phyloP scores from a whole-genome alignment of 2,888 invertebrate genomes.

The Coremacera marginata region DNA sequence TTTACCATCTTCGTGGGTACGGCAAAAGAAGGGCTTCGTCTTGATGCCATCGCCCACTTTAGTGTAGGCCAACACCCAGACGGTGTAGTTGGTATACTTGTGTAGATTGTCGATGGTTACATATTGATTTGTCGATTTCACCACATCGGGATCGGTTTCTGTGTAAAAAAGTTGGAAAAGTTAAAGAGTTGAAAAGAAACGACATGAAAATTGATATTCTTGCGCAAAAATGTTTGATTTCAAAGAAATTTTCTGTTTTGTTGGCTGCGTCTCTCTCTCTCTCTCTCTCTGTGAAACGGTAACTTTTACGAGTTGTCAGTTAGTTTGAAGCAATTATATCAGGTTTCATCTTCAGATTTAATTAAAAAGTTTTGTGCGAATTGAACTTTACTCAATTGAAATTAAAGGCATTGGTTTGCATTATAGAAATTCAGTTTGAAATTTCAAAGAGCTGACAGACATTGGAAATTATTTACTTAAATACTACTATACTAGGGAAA shows the following conservation, averaged over 20 bases:
- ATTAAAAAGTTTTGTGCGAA: too few species aligned
- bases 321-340: neutral
- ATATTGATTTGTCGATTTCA: conserved; percentile 74
- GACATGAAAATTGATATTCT: neutral
- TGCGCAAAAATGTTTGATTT: neutral
- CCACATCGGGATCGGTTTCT: conserved; percentile 82
- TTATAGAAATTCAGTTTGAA: too few species aligned
- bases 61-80: conserved; percentile 90
- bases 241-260: neutral
- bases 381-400: too few species aligned
- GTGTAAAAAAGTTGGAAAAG: conserved; percentile 47
- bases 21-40: conserved; percentile 86
- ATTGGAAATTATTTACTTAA: too few species aligned
- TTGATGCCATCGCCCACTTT: conserved; percentile 89
- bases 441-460: too few species aligned
- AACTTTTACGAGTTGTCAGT: conserved; percentile 11
- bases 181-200: neutral
- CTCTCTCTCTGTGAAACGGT: too few species aligned
- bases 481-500: too few species aligned
- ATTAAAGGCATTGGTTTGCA: too few species aligned
- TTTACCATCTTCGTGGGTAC: conserved; percentile 90
- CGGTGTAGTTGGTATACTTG: conserved; percentile 92
- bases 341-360: too few species aligned
- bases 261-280: neutral
- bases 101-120: conserved; percentile 78